Evolutionary conservation across 30 jellyfish, hydroid and myxozoan genomes (phyloP).

Genomic region (Catostylus mosaicus): DNA sequence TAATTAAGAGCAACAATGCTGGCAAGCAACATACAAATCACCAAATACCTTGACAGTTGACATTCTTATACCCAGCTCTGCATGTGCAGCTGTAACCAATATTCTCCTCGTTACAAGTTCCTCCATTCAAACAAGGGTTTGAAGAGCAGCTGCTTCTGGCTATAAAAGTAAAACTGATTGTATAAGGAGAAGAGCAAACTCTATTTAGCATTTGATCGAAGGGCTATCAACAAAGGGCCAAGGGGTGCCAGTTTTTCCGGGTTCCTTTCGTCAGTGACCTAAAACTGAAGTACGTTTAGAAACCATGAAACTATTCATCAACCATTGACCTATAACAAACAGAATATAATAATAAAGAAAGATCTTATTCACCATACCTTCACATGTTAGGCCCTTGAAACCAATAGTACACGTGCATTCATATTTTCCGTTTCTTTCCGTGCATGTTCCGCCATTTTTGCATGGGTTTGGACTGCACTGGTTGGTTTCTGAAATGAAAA

Average conservation of each 20-base stretch:
- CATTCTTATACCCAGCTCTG: slow-evolving; percentile 92
- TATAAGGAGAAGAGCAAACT: background rate
- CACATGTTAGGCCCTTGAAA: slow-evolving; percentile 96
- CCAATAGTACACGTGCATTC: slow-evolving; percentile 99
- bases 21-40: too few species aligned
- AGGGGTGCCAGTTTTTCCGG: too few species aligned
- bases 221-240: too few species aligned
- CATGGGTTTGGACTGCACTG: slow-evolving; percentile 98
- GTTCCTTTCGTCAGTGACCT: too few species aligned
- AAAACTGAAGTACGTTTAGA: too few species aligned
- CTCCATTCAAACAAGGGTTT: slow-evolving; percentile 96
- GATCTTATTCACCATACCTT: too few species aligned
- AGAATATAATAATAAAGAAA: too few species aligned
- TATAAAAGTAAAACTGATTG: slow-evolving; percentile 8
- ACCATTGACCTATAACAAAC: too few species aligned
- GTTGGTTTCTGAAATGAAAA: slow-evolving; percentile 76
- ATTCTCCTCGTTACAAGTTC: slow-evolving; percentile 96
- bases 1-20: too few species aligned
- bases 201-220: too few species aligned
- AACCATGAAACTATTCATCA: too few species aligned
- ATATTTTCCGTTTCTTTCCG: slow-evolving; percentile 94
- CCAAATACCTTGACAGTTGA: slow-evolving; percentile 91
- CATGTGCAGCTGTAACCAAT: slow-evolving; percentile 96
- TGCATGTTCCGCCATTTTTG: slow-evolving; percentile 97
- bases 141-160: slow-evolving; percentile 98